These are phyloP conservation scores for Sitodiplosis mosellana DNA, from an alignment of 1,140 invertebrate species.

Conservation along the genomic window DNA sequence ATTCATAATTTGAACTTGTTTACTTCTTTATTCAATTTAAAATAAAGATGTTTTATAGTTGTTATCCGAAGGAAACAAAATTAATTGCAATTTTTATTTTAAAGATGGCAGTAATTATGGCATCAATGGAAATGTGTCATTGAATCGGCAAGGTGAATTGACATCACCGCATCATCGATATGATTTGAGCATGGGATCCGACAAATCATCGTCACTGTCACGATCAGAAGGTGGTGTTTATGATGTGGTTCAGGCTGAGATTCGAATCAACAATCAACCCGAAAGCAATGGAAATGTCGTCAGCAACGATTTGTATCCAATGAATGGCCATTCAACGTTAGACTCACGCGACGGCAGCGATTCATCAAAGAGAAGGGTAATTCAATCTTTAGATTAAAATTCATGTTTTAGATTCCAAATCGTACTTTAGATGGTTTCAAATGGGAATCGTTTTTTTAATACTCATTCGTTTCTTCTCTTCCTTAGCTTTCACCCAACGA, in stretches of 20 bases:
- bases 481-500: slow-evolving; percentile 50
- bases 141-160: slow-evolving; percentile 23
- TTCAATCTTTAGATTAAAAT: too few relatives aligned
- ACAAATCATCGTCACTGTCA: slow-evolving; percentile 23
- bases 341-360: not conserved
- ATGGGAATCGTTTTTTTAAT: too few relatives aligned
- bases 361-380: slow-evolving; percentile 1
- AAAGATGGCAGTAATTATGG: slow-evolving; percentile 12
- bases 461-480: not conserved
- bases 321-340: not conserved
- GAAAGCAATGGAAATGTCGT: slow-evolving; percentile 8
- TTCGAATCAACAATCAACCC: slow-evolving; percentile 15
- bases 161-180: slow-evolving; percentile 13
- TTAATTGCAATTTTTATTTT: too few relatives aligned
- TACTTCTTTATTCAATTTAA: not conserved
- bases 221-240: slow-evolving; percentile 24
- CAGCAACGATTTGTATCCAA: slow-evolving; percentile 7
- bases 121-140: slow-evolving; percentile 24
- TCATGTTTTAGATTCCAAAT: too few relatives aligned
- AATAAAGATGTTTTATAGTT: too few relatives aligned
- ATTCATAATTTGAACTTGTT: not conserved
- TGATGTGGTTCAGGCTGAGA: slow-evolving; percentile 22
- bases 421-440: too few relatives aligned
- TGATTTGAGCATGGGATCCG: slow-evolving; percentile 21
- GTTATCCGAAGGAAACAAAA: too few relatives aligned